A percentile compares a stretch with the other conserved stretches of the same genome.
phyloP scores from a whole-genome alignment of 2,797 vertebrate genomes.

The Uromys caudimaculatus region DNA sequence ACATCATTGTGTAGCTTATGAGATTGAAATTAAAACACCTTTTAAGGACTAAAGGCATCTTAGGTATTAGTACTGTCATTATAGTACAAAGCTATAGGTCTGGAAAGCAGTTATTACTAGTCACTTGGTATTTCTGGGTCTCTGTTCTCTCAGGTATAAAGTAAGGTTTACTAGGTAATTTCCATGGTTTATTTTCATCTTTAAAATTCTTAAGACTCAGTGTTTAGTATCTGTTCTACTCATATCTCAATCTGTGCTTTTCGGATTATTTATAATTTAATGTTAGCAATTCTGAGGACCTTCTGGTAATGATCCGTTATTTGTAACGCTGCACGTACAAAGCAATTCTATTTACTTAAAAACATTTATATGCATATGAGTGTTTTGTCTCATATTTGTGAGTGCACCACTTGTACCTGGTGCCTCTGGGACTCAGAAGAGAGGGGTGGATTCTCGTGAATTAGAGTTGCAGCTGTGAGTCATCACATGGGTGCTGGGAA shows the following conservation, averaged over 20 bases:
- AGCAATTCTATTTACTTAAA: not conserved
- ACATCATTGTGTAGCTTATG: not conserved
- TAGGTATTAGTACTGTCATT: not conserved
- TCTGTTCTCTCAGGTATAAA: slow-evolving; percentile 49
- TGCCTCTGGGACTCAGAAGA: not conserved
- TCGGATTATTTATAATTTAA: slow-evolving; percentile 8
- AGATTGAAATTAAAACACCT: slow-evolving; percentile 11
- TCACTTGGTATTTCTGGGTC: slow-evolving; percentile 21
- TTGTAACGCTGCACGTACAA: not conserved
- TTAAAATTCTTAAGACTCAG: slow-evolving; percentile 3
- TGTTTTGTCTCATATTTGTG: not conserved
- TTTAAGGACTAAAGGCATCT: not conserved
- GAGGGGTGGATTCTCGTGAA: not conserved
- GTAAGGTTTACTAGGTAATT: slow-evolving; percentile 26
- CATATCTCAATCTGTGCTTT: slow-evolving; percentile 21
- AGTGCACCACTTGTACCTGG: not conserved
- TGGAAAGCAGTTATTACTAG: slow-evolving; percentile 20
- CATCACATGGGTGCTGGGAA: not conserved
- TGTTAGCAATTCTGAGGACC: slow-evolving; percentile 12
- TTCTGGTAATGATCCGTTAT: not conserved
- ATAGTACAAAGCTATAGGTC: not conserved
- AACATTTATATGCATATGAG: not conserved
- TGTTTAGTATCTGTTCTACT: slow-evolving; percentile 23
- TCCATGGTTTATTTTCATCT: slow-evolving; percentile 36
- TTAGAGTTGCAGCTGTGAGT: not conserved